Conservation (phyloP, 1,140 invertebrate species). For the Elysia chlorotica region DNA sequence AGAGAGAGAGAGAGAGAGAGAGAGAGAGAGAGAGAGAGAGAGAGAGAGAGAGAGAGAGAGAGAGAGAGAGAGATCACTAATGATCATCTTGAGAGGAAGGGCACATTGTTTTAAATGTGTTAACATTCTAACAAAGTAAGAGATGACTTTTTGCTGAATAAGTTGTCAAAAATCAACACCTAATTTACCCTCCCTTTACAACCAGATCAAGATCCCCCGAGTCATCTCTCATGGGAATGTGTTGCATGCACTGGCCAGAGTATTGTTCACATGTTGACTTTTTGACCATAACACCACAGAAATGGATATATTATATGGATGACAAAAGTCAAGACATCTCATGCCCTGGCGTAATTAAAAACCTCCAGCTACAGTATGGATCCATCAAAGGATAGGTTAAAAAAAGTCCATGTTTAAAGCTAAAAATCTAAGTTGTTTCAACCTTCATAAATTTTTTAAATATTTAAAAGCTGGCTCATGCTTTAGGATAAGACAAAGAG, state of each 20-base stretch:
- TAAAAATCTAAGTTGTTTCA: background rate
- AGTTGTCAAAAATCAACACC: background rate
- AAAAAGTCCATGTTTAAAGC: background rate
- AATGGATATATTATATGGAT: background rate
- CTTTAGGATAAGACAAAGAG: too few species aligned
- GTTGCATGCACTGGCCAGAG: background rate
- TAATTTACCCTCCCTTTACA: background rate
- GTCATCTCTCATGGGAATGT: background rate
- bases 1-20: constrained; percentile 19
- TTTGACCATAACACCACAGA: background rate
- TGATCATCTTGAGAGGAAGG: background rate
- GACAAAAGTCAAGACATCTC: background rate
- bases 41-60: constrained; percentile 14
- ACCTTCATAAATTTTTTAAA: too few species aligned
- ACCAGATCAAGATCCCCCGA: background rate
- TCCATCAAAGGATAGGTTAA: background rate
- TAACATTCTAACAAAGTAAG: too few species aligned
- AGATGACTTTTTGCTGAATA: too few species aligned
- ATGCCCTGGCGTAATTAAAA: background rate
- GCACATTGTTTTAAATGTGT: background rate
- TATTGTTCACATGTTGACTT: background rate
- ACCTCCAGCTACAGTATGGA: background rate
- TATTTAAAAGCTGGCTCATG: too few species aligned
- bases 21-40: constrained; percentile 17
- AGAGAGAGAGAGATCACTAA: constrained; percentile 3